These are phyloP conservation scores for Gobionotothen gibberifrons DNA, from an alignment of 2,797 vertebrate genomes.

Conservation along the genomic window DNA sequence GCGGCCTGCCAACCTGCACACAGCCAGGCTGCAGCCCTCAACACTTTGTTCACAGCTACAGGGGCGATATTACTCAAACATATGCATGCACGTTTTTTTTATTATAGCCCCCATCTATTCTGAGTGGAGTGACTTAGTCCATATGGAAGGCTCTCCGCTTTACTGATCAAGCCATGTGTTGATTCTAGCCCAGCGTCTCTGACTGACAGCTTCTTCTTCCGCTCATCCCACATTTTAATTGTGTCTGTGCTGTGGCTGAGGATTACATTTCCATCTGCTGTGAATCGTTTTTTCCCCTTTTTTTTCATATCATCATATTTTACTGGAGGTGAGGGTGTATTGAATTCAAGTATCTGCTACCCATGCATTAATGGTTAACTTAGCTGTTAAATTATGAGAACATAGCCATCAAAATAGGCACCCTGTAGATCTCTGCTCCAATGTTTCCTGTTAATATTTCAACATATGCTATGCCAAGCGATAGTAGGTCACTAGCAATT, in stretches of 20 bases:
- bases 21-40: constrained; percentile 36
- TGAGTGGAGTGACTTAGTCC: background rate
- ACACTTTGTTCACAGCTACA: constrained; percentile 9
- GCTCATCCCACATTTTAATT: constrained; percentile 34
- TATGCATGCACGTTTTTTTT: background rate
- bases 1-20: constrained; percentile 72
- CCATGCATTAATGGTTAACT: background rate
- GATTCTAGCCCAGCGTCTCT: constrained; percentile 18
- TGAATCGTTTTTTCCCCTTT: background rate
- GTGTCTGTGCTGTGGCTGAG: background rate
- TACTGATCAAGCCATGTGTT: constrained; percentile 44
- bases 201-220: constrained; percentile 27
- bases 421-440: constrained; percentile 24
- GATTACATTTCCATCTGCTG: constrained; percentile 33
- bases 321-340: background rate
- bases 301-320: constrained; percentile 22
- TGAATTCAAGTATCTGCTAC: constrained; percentile 7
- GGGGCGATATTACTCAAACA: background rate
- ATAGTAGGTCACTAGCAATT: constrained; percentile 44
- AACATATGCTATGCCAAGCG: constrained; percentile 25
- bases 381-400: constrained; percentile 35
- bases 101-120: constrained; percentile 10
- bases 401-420: constrained; percentile 37
- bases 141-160: constrained; percentile 18
- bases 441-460: constrained; percentile 48